Evolutionary conservation across 2,888 invertebrate species (phyloP).

Genomic region (Cephus pulcher): DNA sequence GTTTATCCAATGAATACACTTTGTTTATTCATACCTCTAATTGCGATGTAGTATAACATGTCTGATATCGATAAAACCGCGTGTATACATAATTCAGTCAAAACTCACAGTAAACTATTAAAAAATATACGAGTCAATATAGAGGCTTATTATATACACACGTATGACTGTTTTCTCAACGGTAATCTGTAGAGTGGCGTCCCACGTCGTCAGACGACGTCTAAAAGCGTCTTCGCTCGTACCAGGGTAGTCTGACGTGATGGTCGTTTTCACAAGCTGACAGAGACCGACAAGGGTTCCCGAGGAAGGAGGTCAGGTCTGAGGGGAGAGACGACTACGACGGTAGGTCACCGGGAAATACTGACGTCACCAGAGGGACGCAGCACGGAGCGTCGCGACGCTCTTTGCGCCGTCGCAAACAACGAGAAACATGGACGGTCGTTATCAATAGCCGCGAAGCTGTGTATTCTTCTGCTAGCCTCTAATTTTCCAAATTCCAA

Average conservation of each 20-base stretch:
- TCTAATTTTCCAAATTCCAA: neutral
- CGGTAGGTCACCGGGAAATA: neutral
- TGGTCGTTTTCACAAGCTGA: neutral
- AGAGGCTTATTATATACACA: neutral
- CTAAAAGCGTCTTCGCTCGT: neutral
- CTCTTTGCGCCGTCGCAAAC: constrained; percentile 29
- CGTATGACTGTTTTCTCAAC: neutral
- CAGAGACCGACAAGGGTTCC: neutral
- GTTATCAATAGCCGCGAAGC: constrained; percentile 34
- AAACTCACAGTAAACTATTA: neutral
- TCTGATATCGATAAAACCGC: neutral
- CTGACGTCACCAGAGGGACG: constrained; percentile 4
- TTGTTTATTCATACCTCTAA: neutral
- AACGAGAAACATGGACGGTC: constrained; percentile 42
- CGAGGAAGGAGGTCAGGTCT: neutral
- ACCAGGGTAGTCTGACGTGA: neutral
- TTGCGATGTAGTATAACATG: neutral
- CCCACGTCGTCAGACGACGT: neutral
- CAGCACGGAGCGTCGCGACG: neutral
- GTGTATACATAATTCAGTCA: neutral
- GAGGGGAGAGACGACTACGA: neutral
- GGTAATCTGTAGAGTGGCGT: neutral
- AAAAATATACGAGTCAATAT: neutral
- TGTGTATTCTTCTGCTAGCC: neutral
- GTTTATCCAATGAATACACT: neutral